These are phyloP conservation scores for Phlogophora meticulosa DNA, from an alignment of 2,888 invertebrate genomes.

Conservation along the genomic window DNA sequence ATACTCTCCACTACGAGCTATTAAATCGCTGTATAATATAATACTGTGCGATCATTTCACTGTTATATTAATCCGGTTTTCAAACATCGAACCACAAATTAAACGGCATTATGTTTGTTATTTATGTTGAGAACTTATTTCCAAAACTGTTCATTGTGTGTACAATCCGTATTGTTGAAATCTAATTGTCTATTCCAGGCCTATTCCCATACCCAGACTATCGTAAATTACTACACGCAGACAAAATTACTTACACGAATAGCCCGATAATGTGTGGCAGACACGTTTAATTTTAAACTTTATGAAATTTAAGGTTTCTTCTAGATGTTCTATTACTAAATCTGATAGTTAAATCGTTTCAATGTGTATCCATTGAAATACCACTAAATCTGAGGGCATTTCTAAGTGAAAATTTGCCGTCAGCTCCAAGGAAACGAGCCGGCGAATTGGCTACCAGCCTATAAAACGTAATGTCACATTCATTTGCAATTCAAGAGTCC, in stretches of 20 bases:
- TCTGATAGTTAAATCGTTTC: slow-evolving; percentile 68
- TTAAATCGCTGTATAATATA: slow-evolving; percentile 26
- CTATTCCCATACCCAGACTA: slow-evolving; percentile 49
- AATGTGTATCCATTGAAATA: slow-evolving; percentile 76
- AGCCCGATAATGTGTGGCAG: slow-evolving; percentile 34
- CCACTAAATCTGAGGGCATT: slow-evolving; percentile 79
- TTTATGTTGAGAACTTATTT: slow-evolving; percentile 52
- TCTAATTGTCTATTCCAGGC: slow-evolving; percentile 45
- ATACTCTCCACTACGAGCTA: slow-evolving; percentile 3
- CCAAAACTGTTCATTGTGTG: slow-evolving; percentile 46
- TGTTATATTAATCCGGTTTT: slow-evolving; percentile 29
- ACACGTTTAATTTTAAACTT: slow-evolving; percentile 49
- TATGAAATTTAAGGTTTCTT: slow-evolving; percentile 26
- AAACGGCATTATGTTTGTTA: slow-evolving; percentile 39
- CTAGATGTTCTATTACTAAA: slow-evolving; percentile 57
- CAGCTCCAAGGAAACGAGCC: slow-evolving; percentile 85
- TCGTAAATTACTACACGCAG: slow-evolving; percentile 54
- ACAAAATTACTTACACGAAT: slow-evolving; percentile 53
- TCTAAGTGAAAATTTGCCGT: slow-evolving; percentile 88
- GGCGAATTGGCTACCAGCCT: slow-evolving; percentile 90
- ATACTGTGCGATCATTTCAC: slow-evolving; percentile 29
- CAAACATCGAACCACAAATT: slow-evolving; percentile 46
- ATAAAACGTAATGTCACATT: slow-evolving; percentile 90
- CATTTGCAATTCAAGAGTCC: slow-evolving; percentile 91
- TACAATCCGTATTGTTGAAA: slow-evolving; percentile 50